These are phyloP conservation scores for Empis stercorea DNA, from an alignment of 2,888 invertebrate species.

Conservation along the genomic window DNA sequence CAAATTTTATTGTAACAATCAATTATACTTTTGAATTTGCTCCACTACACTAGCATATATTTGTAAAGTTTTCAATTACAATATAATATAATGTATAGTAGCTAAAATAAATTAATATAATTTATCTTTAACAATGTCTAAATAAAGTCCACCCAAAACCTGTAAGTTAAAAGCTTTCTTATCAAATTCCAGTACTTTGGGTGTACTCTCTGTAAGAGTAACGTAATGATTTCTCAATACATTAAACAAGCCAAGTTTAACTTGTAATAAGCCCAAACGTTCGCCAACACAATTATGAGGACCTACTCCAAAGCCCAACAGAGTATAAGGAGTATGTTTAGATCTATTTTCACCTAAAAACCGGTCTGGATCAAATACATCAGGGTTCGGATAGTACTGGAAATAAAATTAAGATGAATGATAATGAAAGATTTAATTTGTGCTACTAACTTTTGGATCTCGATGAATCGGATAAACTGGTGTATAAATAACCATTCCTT, in stretches of 20 bases:
- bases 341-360: background rate
- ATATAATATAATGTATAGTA: no score
- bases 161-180: constrained; percentile 25
- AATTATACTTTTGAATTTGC: no score
- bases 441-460: constrained; percentile 26
- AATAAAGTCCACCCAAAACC: constrained; percentile 19
- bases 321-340: background rate
- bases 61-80: no score
- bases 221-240: constrained; percentile 30
- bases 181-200: constrained; percentile 21
- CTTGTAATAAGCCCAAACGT: constrained; percentile 28
- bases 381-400: constrained; percentile 13
- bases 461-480: constrained; percentile 29
- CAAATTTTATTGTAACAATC: no score
- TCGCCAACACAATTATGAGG: constrained; percentile 10
- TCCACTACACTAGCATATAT: no score
- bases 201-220: constrained; percentile 18
- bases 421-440: background rate
- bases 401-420: constrained; percentile 6
- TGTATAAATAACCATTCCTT: constrained; percentile 28
- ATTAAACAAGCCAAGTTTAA: constrained; percentile 28
- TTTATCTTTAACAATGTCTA: constrained; percentile 25
- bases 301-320: background rate
- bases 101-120: constrained; percentile 8
- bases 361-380: background rate